Evolutionary conservation across 1,140 invertebrate species (phyloP), one percentile per base, ranked within the genome.

Genomic region (Scaptomyza montana): DNA sequence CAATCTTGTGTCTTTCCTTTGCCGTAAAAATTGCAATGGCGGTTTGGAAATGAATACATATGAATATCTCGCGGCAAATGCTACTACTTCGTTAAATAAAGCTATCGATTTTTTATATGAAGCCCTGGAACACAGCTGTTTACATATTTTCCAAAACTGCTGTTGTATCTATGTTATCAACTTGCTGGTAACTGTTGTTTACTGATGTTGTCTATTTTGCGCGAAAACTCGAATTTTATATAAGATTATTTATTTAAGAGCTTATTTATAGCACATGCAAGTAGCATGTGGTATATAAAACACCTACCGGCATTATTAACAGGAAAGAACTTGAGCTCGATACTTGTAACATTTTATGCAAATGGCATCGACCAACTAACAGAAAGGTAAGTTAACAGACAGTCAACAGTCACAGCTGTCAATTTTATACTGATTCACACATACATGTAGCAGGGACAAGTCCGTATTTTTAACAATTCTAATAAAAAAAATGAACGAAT

Each of bases 61-160:
- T 51, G 71, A 74, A 74, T 65, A 71, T 71, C 54, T 55, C 67
- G 73, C 73, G 67, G 68, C 47, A 71, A 64, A 54, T 8, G 51
- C 41, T 33, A 47, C 61, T 51, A 33, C 7, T 51, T 8, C 1
- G 7, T 2, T 49, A 8, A 7, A 30, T 51, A 5, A 12, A 7
- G 7, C 25, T 56, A 56, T 56, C 12, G 7, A 25, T 8, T 4
- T 41, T 13, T 2, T 5, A 5, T 56, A 45, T 55, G 47, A 39
- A 68, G 50, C 77, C 73, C 77, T 80, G 57, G 73, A 5, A 8
- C 49, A 62, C 75, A 77, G 75, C 75, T 75, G 75, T n/a, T 75
- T 43, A 61, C 36, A 39, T 9, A 12, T 1, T 30, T 51, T 30
- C 39, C 51, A 46, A 46, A 3, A 13, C 54, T 33, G 0, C 3